Evolutionary conservation across 2,113 vertebrate genomes (phyloP).

Genomic region (Campylomormyrus numenius): DNA sequence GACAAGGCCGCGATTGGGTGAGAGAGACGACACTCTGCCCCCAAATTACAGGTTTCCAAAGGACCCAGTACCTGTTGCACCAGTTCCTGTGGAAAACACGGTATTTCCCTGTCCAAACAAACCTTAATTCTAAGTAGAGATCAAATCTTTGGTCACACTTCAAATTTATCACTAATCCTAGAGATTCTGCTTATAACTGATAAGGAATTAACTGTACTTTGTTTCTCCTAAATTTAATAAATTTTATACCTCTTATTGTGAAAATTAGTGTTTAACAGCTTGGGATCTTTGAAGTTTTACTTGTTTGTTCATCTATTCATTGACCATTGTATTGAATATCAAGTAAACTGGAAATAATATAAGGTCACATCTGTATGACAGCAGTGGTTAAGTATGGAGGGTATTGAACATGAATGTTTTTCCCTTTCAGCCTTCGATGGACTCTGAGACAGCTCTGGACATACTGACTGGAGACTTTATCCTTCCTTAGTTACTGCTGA

Average conservation of each 20-base stretch:
- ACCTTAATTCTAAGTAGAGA: background rate
- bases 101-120: background rate
- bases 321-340: background rate
- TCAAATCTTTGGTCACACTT: background rate
- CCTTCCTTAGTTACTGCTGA: background rate
- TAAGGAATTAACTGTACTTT: background rate
- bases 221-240: background rate
- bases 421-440: background rate
- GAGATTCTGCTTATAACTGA: background rate
- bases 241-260: background rate
- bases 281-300: background rate
- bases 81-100: background rate
- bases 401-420: background rate
- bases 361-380: background rate
- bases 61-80: background rate
- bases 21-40: constrained; percentile 7
- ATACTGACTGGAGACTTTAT: background rate
- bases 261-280: background rate
- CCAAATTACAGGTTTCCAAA: constrained; percentile 4
- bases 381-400: background rate
- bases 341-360: background rate
- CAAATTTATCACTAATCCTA: background rate
- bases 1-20: background rate
- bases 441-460: background rate
- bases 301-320: background rate